Evolutionary conservation across 2,113 vertebrate genomes (phyloP), one percentile per base, ranked within the genome.

Genomic region (Petrocephalus zakoni): DNA sequence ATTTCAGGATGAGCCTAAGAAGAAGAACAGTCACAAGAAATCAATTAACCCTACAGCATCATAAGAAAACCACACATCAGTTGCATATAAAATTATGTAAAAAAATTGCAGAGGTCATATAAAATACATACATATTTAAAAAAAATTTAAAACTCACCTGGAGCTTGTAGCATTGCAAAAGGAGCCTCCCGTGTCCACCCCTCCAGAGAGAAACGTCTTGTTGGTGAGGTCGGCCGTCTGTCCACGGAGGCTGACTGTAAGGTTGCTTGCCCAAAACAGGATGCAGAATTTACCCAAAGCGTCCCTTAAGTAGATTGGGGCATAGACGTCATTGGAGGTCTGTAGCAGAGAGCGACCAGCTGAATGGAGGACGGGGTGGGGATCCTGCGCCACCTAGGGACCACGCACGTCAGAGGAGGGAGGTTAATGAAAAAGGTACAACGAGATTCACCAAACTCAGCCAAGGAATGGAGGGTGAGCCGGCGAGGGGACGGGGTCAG

Each of bases 231-330:
- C 95, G 2, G 89, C 46, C 89, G 87, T 91, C 0, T 95, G 51
- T 29, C 72, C 72, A 0, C 0, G 0, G 1, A 93, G 34, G n/a
- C 87, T 88, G 91, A 97, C 85, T 0, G 61, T 93, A 89, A 98
- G 94, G 81, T 93, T 95, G 87, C 94, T 91, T 37, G 96, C 97
- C 97, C 97, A 98, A 7, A 98, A 94, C 91, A 98, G 96, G 86
- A 98, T 97, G 87, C 95, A 95, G 0, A 96, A 93, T 0, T 0
- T 4, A 0, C n/a, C n/a, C n/a, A n/a, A n/a, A n/a, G n/a, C n/a
- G n/a, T n/a, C n/a, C n/a, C n/a, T n/a, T n/a, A n/a, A n/a, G n/a
- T n/a, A n/a, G n/a, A n/a, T n/a, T n/a, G 97, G 96, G 0, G 92
- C 89, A 52, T 91, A 93, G n/a, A 91, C 58, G 0, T 46, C 0